Conservation (phyloP, 2,113 vertebrate genomes). For the Cottus gobio region DNA sequence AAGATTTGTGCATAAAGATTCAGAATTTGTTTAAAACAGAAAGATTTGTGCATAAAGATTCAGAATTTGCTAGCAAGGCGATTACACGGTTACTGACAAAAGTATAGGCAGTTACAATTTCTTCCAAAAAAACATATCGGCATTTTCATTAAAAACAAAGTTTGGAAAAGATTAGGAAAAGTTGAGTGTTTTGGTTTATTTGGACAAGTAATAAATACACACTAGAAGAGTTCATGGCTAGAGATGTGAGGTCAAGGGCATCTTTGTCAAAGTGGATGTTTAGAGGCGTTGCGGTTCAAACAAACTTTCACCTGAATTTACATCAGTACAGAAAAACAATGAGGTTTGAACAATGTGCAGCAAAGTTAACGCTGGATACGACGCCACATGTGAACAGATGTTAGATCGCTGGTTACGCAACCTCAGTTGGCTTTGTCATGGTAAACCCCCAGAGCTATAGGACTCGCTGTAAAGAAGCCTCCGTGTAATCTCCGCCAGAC, state of each 20-base stretch:
- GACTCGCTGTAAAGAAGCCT: constrained; percentile 23
- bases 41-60: background rate
- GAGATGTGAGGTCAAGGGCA: background rate
- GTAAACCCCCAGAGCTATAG: constrained; percentile 4
- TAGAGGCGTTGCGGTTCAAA: constrained; percentile 8
- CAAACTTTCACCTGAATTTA: constrained; percentile 5
- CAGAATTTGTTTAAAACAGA: no score
- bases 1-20: no score
- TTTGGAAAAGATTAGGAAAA: constrained; percentile 9
- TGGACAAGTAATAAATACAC: constrained; percentile 48
- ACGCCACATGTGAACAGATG: constrained; percentile 37
- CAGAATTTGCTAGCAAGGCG: background rate
- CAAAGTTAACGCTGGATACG: constrained; percentile 18
- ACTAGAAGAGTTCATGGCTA: background rate
- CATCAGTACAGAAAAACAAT: background rate
- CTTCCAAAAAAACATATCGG: background rate
- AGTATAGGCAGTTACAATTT: background rate
- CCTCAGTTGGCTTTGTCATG: background rate
- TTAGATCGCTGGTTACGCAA: constrained; percentile 34
- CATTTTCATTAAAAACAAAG: background rate
- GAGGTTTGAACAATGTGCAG: constrained; percentile 22
- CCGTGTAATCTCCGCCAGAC: constrained; percentile 21
- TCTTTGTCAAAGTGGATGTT: constrained; percentile 5
- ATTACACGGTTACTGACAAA: no score
- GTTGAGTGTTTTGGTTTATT: constrained; percentile 52